A percentile compares a stretch with the other conserved stretches of the same genome.
These are phyloP conservation scores for Euzetes globulus DNA, from an alignment of 2,888 invertebrate species.

Conservation along the genomic window DNA sequence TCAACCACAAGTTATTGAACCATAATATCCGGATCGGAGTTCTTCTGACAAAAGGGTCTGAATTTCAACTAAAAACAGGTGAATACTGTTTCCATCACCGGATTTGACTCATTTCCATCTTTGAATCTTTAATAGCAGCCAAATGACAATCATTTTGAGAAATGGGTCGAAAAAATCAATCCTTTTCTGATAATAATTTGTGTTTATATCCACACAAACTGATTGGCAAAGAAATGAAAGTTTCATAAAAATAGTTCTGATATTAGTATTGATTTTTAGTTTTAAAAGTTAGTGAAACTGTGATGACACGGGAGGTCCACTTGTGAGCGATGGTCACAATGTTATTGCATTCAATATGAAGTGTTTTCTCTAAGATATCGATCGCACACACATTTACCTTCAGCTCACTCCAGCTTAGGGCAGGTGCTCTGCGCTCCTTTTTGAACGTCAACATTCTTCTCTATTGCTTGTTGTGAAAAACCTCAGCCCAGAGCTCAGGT, in stretches of 20 bases:
- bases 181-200: too few relatives aligned
- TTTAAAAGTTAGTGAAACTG: not conserved
- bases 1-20: conserved; percentile 10
- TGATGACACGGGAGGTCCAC: not conserved
- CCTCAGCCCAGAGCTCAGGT: not conserved
- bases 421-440: conserved; percentile 1
- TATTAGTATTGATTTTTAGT: not conserved
- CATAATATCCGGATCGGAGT: conserved; percentile 16
- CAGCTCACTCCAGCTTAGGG: too few relatives aligned
- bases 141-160: too few relatives aligned
- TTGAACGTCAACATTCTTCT: conserved; percentile 4
- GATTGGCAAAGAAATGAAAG: too few relatives aligned
- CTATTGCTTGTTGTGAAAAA: conserved; percentile 1
- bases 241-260: not conserved
- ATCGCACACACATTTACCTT: conserved; percentile 11
- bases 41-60: not conserved
- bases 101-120: not conserved
- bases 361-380: conserved; percentile 12
- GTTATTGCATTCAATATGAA: not conserved
- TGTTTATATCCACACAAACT: too few relatives aligned
- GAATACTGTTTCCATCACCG: not conserved
- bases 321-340: conserved; percentile 11
- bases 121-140: not conserved
- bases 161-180: too few relatives aligned
- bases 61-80: conserved; percentile 11